Percentiles rank a stretch among this genome's conserved stretches.
These are phyloP conservation scores for Coelinius sp. DNA, from an alignment of 2,888 invertebrate genomes.

Conservation along the genomic window DNA sequence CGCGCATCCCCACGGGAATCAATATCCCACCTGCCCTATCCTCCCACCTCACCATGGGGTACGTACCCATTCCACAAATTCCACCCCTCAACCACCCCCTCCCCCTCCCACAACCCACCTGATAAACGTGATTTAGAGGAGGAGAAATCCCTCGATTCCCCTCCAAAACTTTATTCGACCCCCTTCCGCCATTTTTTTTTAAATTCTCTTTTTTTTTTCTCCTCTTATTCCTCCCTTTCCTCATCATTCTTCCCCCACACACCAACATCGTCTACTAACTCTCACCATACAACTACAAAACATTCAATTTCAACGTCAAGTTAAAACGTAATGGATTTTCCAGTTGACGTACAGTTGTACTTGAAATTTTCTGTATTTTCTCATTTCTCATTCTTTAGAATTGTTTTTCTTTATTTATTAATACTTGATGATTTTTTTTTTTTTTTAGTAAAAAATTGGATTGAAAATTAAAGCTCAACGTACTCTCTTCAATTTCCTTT, in stretches of 20 bases:
- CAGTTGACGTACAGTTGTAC: conserved; percentile 67
- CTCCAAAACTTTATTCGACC: neutral
- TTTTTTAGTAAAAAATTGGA: neutral
- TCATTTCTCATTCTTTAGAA: conserved; percentile 9
- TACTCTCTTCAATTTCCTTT: neutral
- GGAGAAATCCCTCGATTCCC: conserved; percentile 33
- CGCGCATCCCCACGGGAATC: conserved; percentile 70
- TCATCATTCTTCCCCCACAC: neutral
- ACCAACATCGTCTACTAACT: conserved; percentile 61
- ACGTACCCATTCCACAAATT: conserved; percentile 39
- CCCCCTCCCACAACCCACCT: conserved; percentile 50
- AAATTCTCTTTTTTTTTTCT: conserved; percentile 32
- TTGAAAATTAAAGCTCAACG: neutral
- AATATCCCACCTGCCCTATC: conserved; percentile 60
- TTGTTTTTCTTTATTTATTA: conserved; percentile 2
- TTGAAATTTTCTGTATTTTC: conserved; percentile 43
- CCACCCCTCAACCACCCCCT: conserved; percentile 42
- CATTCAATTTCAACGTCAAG: conserved; percentile 76
- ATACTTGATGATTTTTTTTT: neutral
- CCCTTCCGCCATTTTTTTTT: conserved; percentile 22
- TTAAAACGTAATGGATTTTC: conserved; percentile 76
- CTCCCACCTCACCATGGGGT: conserved; percentile 58
- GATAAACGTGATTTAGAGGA: conserved; percentile 68
- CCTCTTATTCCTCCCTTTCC: conserved; percentile 30
- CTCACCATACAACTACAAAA: conserved; percentile 71